Evolutionary conservation across 2,797 vertebrate species (phyloP), one percentile per base, ranked within the genome.

Genomic region (Gambusia yucatana): DNA sequence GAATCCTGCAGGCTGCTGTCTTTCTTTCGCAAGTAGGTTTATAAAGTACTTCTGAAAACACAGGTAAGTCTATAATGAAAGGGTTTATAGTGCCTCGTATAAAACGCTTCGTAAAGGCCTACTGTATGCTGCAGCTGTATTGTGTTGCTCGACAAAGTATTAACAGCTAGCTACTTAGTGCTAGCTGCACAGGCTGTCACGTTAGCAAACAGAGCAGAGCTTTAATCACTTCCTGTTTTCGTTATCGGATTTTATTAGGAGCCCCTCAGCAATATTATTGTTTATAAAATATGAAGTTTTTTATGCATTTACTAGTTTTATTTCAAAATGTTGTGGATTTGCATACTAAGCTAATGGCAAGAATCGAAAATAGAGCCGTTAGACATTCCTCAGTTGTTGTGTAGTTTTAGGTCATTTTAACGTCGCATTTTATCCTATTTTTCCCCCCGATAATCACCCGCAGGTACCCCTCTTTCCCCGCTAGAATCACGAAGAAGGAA

Each of bases 121-220:
- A 52, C 1, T 17, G 13, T 3, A 0, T 39, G 5, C 25, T 2
- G 30, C 16, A 22, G 16, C 0, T 36, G 3, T 13, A 48, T 11
- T 67, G 22, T 80, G 52, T 55, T 1, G 20, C 43, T 67, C 10
- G 44, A 3, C 20, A 47, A 76, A 30, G 33, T 63, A 0, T 48
- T 67, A 13, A 3, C 74, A 72, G 69, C 28, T 55, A 22, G 77
- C 84, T 77, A 5, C 43, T n/a, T 9, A 36, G 63, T 16, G 82
- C 52, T 90, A 90, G 77, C 91, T 75, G 0, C 72, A 74, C 75
- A 78, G 41, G 87, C 69, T 92, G 88, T 76, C 86, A 28, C 48
- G 57, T 30, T 4, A 72, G 48, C 20, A 63, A 77, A 83, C 6
- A 33, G 25, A 63, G 6, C 48, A 17, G 13, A 75, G 28, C 20